Evolutionary conservation across 2,797 vertebrate species (phyloP).

Genomic region (Novumbra hubbsi): DNA sequence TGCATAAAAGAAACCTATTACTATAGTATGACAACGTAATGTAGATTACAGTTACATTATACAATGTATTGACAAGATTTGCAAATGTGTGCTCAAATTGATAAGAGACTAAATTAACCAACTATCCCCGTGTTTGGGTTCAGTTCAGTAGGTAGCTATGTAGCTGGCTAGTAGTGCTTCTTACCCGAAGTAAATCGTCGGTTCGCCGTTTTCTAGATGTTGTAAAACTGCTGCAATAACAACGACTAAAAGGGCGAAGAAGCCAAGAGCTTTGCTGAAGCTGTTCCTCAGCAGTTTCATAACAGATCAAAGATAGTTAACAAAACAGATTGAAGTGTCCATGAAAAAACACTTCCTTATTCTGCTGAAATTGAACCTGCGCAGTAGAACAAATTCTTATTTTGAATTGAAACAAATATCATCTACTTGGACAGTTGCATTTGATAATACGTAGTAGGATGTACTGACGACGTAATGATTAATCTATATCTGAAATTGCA

Average conservation of each 20-base stretch:
- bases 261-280: constrained; percentile 35
- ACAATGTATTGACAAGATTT: too few species aligned
- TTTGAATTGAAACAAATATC: too few species aligned
- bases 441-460: too few species aligned
- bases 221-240: constrained; percentile 52
- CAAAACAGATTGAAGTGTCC: not conserved
- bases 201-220: constrained; percentile 61
- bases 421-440: too few species aligned
- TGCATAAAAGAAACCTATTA: too few species aligned
- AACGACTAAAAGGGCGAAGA: constrained; percentile 39
- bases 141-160: not conserved
- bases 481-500: too few species aligned
- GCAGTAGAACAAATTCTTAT: not conserved
- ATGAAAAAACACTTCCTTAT: not conserved
- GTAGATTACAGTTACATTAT: too few species aligned
- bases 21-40: too few species aligned
- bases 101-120: too few species aligned
- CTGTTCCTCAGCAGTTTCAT: constrained; percentile 34
- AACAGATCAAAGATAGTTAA: not conserved
- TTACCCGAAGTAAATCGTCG: constrained; percentile 62
- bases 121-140: not conserved
- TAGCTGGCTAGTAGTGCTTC: not conserved
- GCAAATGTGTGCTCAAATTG: too few species aligned
- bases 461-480: too few species aligned
- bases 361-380: not conserved